Evolutionary conservation across 2,888 invertebrate genomes (phyloP), one percentile per base, ranked within the genome.

Genomic region (Heliconius ismenius): DNA sequence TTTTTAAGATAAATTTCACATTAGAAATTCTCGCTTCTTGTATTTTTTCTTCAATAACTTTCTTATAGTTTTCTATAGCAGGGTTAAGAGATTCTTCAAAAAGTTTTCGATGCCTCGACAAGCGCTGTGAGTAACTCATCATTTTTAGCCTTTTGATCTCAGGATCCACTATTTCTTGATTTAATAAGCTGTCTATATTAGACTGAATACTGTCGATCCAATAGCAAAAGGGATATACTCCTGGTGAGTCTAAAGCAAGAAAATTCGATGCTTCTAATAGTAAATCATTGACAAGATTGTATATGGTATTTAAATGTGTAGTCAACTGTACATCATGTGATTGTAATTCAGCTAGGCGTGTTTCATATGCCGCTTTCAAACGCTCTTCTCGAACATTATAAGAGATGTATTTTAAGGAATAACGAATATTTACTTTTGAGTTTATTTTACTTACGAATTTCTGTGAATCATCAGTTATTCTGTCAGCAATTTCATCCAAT

Each of bases 21-120:
- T 91, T 92, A 0, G 92, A 87, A 60, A 91, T 87, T n/a, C 92
- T 86, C 15, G 85, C 91, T 63, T 87, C 86, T 80, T 93, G 92
- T 69, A 92, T 80, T n/a, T 86, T 83, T 32, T 87, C 80, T 43
- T 89, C 85, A 0, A 90, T 73, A n/a, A 83, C 78, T 36, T 78
- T 83, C 76, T 88, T 91, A 78, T 82, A 87, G 1, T 82, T 79
- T 7, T 82, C 83, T 24, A 89, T 75, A 3, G 85, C 86, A 11
- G 64, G 68, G 65, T 87, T 82, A 32, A 92, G 82, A 21, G 92
- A 92, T 6, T 88, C 87, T 68, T 89, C 88, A 82, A 89, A 93
- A 9, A 86, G 80, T 21, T 79, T 77, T 4, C 86, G 86, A 79
- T 91, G 85, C 79, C 87, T 90, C 2, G 76, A n/a, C 68, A 93